A percentile compares a stretch with the other conserved stretches of the same genome.
Conservation (phyloP, 2,888 invertebrate genomes). For the Nemoura dubitans region DNA sequence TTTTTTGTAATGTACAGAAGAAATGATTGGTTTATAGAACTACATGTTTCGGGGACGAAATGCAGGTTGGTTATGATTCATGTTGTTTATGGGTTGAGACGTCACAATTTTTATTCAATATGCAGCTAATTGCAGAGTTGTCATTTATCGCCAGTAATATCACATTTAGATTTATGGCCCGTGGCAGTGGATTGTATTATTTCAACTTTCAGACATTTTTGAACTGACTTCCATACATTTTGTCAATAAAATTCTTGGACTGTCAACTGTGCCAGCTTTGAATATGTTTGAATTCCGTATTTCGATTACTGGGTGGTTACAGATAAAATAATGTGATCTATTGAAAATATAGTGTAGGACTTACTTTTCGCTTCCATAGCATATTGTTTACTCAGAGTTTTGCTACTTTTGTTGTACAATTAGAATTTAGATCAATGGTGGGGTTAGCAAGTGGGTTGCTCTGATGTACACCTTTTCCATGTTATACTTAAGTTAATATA, state of each 20-base stretch:
- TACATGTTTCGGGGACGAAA: conserved; percentile 60
- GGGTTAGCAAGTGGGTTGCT: neutral
- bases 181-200: neutral
- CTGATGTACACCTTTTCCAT: neutral
- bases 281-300: neutral
- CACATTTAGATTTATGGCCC: neutral
- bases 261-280: neutral
- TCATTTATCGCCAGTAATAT: neutral
- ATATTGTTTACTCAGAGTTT: neutral
- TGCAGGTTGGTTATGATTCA: conserved; percentile 59
- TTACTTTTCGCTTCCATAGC: neutral
- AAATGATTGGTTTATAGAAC: conserved; percentile 55
- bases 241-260: neutral
- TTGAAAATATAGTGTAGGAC: too few relatives aligned
- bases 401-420: neutral
- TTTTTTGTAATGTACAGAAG: conserved; percentile 61
- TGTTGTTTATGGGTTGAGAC: conserved; percentile 2
- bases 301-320: neutral
- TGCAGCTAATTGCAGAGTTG: neutral
- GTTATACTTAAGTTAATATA: neutral
- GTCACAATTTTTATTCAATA: neutral
- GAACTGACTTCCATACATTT: neutral
- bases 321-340: too few relatives aligned
- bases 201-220: neutral
- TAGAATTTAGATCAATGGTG: conserved; percentile 2